phyloP scores from a whole-genome alignment of 1,140 invertebrate genomes.

The Drosophila ogumai region DNA sequence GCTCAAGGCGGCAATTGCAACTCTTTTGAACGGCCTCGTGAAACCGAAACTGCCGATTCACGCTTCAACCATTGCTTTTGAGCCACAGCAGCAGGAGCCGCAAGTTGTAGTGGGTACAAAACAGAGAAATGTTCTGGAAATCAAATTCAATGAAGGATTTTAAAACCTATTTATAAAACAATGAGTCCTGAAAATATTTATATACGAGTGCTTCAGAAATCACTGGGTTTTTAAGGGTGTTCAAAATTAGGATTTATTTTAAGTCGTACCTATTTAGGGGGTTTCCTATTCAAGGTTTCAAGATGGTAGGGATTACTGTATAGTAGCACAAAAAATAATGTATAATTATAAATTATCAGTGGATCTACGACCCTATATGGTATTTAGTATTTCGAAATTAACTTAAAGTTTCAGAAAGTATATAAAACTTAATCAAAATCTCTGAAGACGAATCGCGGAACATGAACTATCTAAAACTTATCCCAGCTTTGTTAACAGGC shows the following conservation, averaged over 20 bases:
- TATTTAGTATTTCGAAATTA: no score
- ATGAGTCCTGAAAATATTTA: background rate
- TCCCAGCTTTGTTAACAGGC: slow-evolving; percentile 8
- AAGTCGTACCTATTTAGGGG: no score
- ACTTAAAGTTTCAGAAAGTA: no score
- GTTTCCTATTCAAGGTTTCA: no score
- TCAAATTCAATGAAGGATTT: slow-evolving; percentile 10
- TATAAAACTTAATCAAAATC: background rate
- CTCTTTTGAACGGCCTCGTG: slow-evolving; percentile 60
- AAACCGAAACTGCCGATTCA: slow-evolving; percentile 82
- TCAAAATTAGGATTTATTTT: no score
- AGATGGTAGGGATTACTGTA: no score
- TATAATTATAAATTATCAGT: no score
- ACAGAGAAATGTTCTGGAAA: slow-evolving; percentile 15
- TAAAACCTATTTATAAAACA: background rate
- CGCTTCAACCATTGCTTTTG: slow-evolving; percentile 76
- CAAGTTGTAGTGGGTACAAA: slow-evolving; percentile 65
- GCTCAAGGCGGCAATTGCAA: slow-evolving; percentile 43
- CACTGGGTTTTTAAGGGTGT: no score
- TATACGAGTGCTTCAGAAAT: no score
- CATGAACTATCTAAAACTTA: background rate
- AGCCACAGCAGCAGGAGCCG: slow-evolving; percentile 40
- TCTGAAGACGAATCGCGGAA: slow-evolving; percentile 4
- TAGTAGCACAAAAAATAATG: no score
- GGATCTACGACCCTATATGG: no score